Percentiles rank a stretch among this genome's conserved stretches.
phyloP scores from a whole-genome alignment of 2,888 invertebrate species.

The Hirtodrosophila duncani region DNA sequence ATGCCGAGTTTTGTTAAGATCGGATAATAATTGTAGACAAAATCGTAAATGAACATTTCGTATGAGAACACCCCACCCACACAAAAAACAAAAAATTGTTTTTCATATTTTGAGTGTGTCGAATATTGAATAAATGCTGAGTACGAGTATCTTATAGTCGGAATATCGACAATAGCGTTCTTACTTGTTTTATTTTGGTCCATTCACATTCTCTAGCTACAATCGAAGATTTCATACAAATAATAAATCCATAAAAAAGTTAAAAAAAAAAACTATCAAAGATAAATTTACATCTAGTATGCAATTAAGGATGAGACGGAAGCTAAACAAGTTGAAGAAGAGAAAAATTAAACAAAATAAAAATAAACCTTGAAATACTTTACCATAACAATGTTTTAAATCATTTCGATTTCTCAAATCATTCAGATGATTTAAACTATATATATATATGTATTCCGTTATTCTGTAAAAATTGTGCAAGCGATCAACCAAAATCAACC shows the following conservation, averaged over 20 bases:
- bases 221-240: constrained; percentile 70
- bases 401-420: constrained; percentile 36
- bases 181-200: constrained; percentile 31
- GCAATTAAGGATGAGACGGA: constrained; percentile 29
- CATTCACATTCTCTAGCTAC: constrained; percentile 52
- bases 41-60: too few relatives aligned
- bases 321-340: constrained; percentile 34
- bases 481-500: constrained; percentile 41
- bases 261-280: constrained; percentile 32
- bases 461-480: constrained; percentile 16
- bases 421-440: constrained; percentile 30
- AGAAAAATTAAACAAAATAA: constrained; percentile 21
- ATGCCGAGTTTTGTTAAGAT: too few relatives aligned
- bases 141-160: too few relatives aligned
- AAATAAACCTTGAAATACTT: constrained; percentile 43
- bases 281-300: constrained; percentile 32
- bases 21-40: too few relatives aligned
- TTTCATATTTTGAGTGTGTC: too few relatives aligned
- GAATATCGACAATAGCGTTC: too few relatives aligned
- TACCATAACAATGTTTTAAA: constrained; percentile 38
- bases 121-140: too few relatives aligned
- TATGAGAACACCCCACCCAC: too few relatives aligned
- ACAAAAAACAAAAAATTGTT: too few relatives aligned
- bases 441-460: constrained; percentile 19
- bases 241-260: constrained; percentile 47